A percentile compares a stretch with the other conserved stretches of the same genome.
phyloP scores from a whole-genome alignment of 2,797 vertebrate genomes.

The Pyrocephalus nanus region DNA sequence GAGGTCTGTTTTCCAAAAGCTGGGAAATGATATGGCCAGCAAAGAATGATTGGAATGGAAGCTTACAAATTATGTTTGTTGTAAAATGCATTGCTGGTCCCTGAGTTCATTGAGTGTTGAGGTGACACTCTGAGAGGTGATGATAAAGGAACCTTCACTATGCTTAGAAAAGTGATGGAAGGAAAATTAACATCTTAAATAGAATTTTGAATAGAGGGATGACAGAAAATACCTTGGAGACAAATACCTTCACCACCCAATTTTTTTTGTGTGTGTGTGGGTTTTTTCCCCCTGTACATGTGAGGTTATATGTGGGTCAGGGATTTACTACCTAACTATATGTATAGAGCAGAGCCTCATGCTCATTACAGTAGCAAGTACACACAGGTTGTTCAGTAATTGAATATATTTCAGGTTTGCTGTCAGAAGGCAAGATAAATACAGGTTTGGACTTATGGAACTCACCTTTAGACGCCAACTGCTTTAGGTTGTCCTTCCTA shows the following conservation, averaged over 20 bases:
- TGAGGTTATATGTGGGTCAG: neutral
- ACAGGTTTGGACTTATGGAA: neutral
- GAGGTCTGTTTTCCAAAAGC: neutral
- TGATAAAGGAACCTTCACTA: neutral
- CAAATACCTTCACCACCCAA: neutral
- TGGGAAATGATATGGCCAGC: neutral
- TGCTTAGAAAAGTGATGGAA: neutral
- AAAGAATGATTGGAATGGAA: neutral
- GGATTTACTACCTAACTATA: neutral
- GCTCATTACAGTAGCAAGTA: neutral
- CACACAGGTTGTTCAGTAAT: neutral
- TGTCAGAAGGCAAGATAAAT: neutral
- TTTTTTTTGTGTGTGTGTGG: fast-evolving
- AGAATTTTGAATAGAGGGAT: neutral
- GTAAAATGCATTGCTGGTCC: neutral
- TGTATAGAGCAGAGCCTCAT: neutral
- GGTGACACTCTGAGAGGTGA: neutral
- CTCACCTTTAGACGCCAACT: neutral
- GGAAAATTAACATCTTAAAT: neutral
- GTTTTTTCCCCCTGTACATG: neutral
- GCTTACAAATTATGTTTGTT: neutral
- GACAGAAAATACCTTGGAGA: neutral
- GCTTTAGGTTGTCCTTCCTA: neutral
- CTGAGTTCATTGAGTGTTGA: neutral
- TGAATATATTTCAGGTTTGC: neutral